Conservation (phyloP, 2,888 invertebrate genomes). For the Yponomeuta malinellus region DNA sequence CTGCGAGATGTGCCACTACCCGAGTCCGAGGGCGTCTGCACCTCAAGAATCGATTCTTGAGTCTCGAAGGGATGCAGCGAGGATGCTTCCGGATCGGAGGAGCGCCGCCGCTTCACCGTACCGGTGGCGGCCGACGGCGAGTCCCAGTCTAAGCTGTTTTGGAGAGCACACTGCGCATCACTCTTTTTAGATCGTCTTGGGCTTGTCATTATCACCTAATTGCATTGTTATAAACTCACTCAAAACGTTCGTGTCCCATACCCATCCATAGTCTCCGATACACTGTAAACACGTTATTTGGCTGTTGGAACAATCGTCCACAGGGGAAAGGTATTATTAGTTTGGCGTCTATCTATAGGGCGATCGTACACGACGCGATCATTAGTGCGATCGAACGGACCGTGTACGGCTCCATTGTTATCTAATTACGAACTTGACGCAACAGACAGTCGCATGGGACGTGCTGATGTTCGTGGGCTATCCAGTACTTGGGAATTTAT, state of each 20-base stretch:
- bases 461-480: conserved; percentile 17
- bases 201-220: conserved; percentile 66
- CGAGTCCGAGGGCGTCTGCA: conserved; percentile 60
- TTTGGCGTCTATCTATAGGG: conserved; percentile 21
- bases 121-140: conserved; percentile 82
- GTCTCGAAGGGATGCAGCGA: conserved; percentile 31
- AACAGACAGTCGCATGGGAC: conserved; percentile 51
- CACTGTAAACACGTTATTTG: conserved; percentile 10
- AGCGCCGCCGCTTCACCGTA: conserved; percentile 81
- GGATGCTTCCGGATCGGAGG: conserved; percentile 66
- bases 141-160: conserved; percentile 79
- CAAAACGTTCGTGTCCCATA: conserved; percentile 13
- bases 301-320: conserved; percentile 23
- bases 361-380: conserved; percentile 33
- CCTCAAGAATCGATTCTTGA: conserved; percentile 55
- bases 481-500: not conserved
- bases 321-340: conserved; percentile 18
- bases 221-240: conserved; percentile 41
- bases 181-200: conserved; percentile 67
- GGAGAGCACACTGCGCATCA: conserved; percentile 53
- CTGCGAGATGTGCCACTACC: conserved; percentile 60
- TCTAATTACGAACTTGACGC: conserved; percentile 64
- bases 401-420: conserved; percentile 56
- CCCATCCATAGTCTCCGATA: not conserved
- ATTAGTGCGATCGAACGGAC: conserved; percentile 59